Conservation (phyloP, 2,888 invertebrate genomes). For the Leptogaster cylindrica region DNA sequence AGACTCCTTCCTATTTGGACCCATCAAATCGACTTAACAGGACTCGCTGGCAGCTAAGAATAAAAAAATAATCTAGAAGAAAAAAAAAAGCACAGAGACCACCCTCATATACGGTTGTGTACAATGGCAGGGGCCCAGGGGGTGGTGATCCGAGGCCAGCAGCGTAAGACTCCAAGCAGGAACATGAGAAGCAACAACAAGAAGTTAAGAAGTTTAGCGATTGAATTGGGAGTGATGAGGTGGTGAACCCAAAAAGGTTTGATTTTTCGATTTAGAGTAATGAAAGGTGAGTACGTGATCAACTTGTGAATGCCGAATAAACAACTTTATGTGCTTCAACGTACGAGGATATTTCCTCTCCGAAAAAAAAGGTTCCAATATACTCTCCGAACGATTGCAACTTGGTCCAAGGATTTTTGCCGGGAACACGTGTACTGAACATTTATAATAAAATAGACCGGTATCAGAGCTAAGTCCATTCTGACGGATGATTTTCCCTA, state of each 20-base stretch:
- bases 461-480: constrained; percentile 8
- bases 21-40: constrained; percentile 26
- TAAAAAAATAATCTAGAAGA: too few species aligned
- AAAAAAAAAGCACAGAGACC: too few species aligned
- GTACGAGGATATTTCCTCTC: constrained; percentile 25
- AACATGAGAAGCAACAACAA: constrained; percentile 29
- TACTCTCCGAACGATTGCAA: constrained; percentile 27
- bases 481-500: background rate
- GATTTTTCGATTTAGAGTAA: constrained; percentile 45
- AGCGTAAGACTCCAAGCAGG: constrained; percentile 28
- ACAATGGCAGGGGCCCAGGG: background rate
- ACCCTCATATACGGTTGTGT: constrained; percentile 30
- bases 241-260: constrained; percentile 40
- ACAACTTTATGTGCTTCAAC: constrained; percentile 38
- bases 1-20: constrained; percentile 22
- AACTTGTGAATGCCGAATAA: constrained; percentile 42
- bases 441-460: constrained; percentile 36
- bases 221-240: constrained; percentile 37
- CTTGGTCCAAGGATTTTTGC: constrained; percentile 24
- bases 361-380: constrained; percentile 9
- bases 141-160: constrained; percentile 25
- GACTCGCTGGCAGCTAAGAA: constrained; percentile 3
- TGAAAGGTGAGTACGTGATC: constrained; percentile 45
- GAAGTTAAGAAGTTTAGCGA: constrained; percentile 35
- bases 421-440: constrained; percentile 35